Conservation (phyloP, 2,888 invertebrate species). For the Argyresthia albistria region DNA sequence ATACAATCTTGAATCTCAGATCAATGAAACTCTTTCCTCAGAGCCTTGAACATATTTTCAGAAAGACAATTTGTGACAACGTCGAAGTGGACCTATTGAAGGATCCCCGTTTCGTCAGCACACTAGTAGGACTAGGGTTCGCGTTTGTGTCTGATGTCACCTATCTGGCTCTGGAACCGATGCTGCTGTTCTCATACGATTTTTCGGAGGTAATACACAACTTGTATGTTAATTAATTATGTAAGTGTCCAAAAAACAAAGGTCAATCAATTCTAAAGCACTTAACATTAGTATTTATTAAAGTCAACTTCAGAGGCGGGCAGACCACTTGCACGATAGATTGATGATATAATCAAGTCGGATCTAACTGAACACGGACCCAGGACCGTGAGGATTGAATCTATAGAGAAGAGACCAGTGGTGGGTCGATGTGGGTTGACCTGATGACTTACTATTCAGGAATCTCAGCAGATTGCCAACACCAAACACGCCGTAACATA, state of each 20-base stretch:
- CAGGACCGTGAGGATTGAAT: background rate
- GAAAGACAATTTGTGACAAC: constrained; percentile 55
- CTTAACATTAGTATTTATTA: too few species aligned
- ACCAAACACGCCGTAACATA: too few species aligned
- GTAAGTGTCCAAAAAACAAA: too few species aligned
- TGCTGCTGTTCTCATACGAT: constrained; percentile 71
- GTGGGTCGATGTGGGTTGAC: too few species aligned
- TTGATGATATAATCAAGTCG: background rate
- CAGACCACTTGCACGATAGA: background rate
- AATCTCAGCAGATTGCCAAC: too few species aligned
- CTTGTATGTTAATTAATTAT: constrained; percentile 6
- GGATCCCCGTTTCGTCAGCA: constrained; percentile 50
- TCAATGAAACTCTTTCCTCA: too few species aligned
- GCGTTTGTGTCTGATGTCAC: constrained; percentile 76
- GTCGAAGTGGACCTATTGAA: constrained; percentile 53
- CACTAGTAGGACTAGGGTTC: constrained; percentile 70
- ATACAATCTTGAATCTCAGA: too few species aligned
- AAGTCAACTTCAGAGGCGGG: too few species aligned
- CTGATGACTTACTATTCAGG: too few species aligned
- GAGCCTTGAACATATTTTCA: constrained; percentile 25
- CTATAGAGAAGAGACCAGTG: too few species aligned
- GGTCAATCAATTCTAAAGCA: too few species aligned
- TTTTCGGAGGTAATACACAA: constrained; percentile 48
- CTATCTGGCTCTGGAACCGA: constrained; percentile 75
- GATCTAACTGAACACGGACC: background rate